Base-by-base conservation (phyloP, 2,888 invertebrate species). In the Epinotia brunnichana region DNA sequence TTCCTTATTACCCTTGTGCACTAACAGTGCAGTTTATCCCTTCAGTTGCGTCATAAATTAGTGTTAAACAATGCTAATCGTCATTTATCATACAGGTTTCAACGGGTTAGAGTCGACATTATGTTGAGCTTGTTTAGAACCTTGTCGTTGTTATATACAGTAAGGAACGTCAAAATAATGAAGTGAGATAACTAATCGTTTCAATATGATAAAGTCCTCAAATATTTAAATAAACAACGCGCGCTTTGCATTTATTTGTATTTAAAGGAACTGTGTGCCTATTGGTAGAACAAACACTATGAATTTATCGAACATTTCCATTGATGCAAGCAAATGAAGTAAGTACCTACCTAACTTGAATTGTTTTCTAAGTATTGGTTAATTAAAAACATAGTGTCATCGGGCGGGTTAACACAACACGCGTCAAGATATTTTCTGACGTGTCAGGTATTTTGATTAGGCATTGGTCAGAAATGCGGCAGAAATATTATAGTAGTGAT, bases 31-130 rank as follows among this genome's bases (percentile, higher is more conserved):
- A 41, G 39, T 41, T 63, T 69, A 73, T 73, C 62, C 73, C 68
- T 57, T 63, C 62, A 51, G 57, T 44, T 51, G 62, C 9, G 24
- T 61, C 51, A 69, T 73, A 63, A 63, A 73, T 73, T 63, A 57
- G 56, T 24, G 69, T 59, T 73, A 59, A 73, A 63, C 73, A 69
- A 73, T 59, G 39, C 35, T 57, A 62, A 72, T 68, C 24, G 62
- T 61, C 44, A 69, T 69, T 59, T 51, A 69, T 73, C 51, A 62
- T 56, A 68, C 19, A 48, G 53, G 51, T 61, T 54, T 68, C 39
- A 57, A 63, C 56, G 48, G 35, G 59, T 35, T 48, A 48, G 19
- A 68, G 59, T 57, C 66, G 21, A 17, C 39, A 35, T 35, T 39
- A 54, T 39, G 62, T 29, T 21, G 15, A 54, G 53, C 53, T 57